Evolutionary conservation across 1,140 invertebrate species (phyloP), one percentile per base, ranked within the genome.

Genomic region (Leptinotarsa texana): DNA sequence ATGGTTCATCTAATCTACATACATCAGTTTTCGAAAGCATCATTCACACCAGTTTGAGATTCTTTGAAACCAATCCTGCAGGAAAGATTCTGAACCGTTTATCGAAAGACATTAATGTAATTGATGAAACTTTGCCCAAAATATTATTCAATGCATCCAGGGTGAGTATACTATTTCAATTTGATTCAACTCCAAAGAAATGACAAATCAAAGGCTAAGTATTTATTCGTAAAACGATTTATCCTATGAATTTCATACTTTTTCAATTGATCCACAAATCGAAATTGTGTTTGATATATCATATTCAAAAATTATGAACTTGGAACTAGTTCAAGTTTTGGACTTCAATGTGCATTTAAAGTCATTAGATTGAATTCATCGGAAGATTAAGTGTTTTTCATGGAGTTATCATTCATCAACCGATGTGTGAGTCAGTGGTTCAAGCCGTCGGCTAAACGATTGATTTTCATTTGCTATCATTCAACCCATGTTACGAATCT

Each of bases 1-100:
- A 88, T 51, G 91, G 95, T 6, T 96, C 95, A 0, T 89, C 91
- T 65, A 87, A 84, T 51, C 82, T 94, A 2, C 93, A 94, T 81
- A 89, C 92, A 76, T 83, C 82, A 27, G 92, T 92, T 86, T 93
- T 94, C 80, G 79, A 80, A n/a, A 84, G 86, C 27, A 82, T 92
- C n/a, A 85, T 92, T 11, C 82, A 85, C 33, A 85, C 87, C 0
- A 83, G 91, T 1, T 95, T 97, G 89, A 87, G 89, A 8, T 97
- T 97, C 85, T 97, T 97, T 84, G 95, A 96, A 78, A 92, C 90
- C 15, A 96, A 97, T 84, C 92, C 94, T 3, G 88, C 88, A 76
- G 93, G 92, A 11, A 86, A 94, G 5, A 94, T 93, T 17, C 81
- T 93, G 3, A 93, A 93, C 81, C 83, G 92, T 57, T 93, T 93